Conservation (phyloP, 2,113 vertebrate genomes). For the Periophthalmus modestus region DNA sequence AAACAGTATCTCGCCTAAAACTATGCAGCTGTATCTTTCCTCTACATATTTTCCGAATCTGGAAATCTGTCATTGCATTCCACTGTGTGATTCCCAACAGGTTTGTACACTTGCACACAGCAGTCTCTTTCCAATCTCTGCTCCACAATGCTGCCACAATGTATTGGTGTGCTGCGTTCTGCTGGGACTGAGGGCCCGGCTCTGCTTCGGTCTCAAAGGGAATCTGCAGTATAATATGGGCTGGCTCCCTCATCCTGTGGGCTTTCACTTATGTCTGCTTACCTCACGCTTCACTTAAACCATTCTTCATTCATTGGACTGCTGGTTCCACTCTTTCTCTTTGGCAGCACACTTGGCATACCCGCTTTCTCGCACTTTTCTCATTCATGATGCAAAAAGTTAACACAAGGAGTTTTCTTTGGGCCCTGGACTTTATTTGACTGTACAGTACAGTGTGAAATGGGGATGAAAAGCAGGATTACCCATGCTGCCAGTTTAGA, state of each 20-base stretch:
- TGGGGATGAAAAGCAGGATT: too few relatives aligned
- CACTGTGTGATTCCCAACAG: constrained; percentile 16
- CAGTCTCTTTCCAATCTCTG: constrained; percentile 26
- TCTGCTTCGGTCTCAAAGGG: constrained; percentile 35
- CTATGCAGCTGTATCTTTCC: background rate
- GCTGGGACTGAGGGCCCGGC: constrained; percentile 19
- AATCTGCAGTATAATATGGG: constrained; percentile 38
- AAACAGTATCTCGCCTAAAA: background rate
- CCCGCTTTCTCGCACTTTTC: too few relatives aligned
- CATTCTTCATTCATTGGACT: constrained; percentile 15
- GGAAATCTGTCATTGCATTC: constrained; percentile 6
- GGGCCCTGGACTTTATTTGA: too few relatives aligned
- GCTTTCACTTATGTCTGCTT: constrained; percentile 20
- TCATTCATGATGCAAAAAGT: too few relatives aligned
- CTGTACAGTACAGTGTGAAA: too few relatives aligned
- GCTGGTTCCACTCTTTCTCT: constrained; percentile 5
- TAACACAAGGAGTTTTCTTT: too few relatives aligned
- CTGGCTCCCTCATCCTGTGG: constrained; percentile 30
- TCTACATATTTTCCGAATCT: background rate
- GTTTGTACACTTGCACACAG: constrained; percentile 9
- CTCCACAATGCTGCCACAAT: constrained; percentile 53
- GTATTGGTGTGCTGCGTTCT: constrained; percentile 46
- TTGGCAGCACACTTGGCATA: background rate
- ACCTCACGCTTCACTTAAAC: constrained; percentile 28
- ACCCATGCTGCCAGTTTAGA: too few relatives aligned